phyloP scores from a whole-genome alignment of 2,113 vertebrate species.

The Polyodon spathula region DNA sequence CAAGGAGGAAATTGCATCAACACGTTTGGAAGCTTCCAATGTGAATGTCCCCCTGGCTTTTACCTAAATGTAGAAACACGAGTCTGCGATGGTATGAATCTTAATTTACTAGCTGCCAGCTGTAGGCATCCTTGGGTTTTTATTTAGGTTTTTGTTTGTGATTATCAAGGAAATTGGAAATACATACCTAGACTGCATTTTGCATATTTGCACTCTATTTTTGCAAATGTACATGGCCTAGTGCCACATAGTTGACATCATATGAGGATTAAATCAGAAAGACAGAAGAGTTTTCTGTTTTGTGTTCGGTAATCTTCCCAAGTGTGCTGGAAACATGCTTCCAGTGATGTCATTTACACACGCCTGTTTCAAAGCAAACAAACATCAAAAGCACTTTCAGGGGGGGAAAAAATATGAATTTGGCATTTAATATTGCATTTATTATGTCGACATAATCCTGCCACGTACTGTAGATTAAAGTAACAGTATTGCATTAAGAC shows the following conservation, averaged over 20 bases:
- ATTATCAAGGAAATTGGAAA: slow-evolving; percentile 31
- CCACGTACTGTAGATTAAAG: too few species aligned
- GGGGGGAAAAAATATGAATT: too few species aligned
- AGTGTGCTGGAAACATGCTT: too few species aligned
- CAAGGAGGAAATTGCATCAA: slow-evolving; percentile 94
- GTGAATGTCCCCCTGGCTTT: slow-evolving; percentile 80
- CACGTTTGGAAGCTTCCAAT: slow-evolving; percentile 95
- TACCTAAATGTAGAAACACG: slow-evolving; percentile 80
- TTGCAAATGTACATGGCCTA: not conserved
- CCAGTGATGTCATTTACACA: too few species aligned
- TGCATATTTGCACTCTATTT: slow-evolving; percentile 15
- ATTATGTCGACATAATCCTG: too few species aligned
- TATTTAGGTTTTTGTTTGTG: not conserved
- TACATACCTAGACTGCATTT: slow-evolving; percentile 14
- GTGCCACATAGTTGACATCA: not conserved
- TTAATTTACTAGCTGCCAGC: slow-evolving; percentile 21
- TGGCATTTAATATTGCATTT: too few species aligned
- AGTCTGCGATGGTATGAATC: slow-evolving; percentile 82
- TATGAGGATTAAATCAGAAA: not conserved
- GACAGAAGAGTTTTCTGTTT: not conserved
- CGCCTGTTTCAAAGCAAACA: too few species aligned
- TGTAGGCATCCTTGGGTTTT: slow-evolving; percentile 19
- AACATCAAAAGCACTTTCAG: too few species aligned
- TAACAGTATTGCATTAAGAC: too few species aligned
- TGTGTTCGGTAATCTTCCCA: slow-evolving; percentile 14